A percentile compares a stretch with the other conserved stretches of the same genome.
Conservation (phyloP, 2,888 invertebrate species). For the Leucophenga maculata region DNA sequence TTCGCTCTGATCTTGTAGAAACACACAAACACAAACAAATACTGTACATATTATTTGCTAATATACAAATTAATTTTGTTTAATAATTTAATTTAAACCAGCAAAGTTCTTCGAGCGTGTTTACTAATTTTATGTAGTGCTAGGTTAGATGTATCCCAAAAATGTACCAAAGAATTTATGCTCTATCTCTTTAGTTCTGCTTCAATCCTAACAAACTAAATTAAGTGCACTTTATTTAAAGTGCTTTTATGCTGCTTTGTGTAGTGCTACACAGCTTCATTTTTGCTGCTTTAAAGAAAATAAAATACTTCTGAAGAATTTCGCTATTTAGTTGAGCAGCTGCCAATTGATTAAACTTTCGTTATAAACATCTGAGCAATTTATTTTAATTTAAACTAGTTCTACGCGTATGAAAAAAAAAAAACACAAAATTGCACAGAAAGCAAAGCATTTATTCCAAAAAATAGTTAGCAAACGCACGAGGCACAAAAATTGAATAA, state of each 20-base stretch:
- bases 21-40: neutral
- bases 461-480: slow-evolving; percentile 34
- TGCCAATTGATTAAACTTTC: neutral
- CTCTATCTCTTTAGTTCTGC: neutral
- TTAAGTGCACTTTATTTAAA: too few species aligned
- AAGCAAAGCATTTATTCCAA: slow-evolving; percentile 41
- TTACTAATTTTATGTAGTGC: neutral
- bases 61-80: neutral
- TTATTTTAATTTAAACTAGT: slow-evolving; percentile 29
- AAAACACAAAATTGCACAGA: neutral
- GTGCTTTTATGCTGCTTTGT: too few species aligned
- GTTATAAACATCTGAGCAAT: neutral
- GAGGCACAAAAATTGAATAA: slow-evolving; percentile 10
- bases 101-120: neutral
- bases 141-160: slow-evolving; percentile 9
- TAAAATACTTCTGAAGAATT: neutral
- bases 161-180: slow-evolving; percentile 20
- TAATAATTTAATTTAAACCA: too few species aligned
- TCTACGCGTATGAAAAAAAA: neutral
- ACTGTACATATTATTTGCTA: neutral
- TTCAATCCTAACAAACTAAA: neutral
- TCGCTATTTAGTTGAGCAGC: too few species aligned
- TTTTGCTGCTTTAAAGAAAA: neutral
- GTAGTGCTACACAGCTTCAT: neutral
- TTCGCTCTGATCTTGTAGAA: too few species aligned